Evolutionary conservation across 1,140 invertebrate genomes (phyloP), one percentile per base, ranked within the genome.

Genomic region (Coptotermes formosanus): DNA sequence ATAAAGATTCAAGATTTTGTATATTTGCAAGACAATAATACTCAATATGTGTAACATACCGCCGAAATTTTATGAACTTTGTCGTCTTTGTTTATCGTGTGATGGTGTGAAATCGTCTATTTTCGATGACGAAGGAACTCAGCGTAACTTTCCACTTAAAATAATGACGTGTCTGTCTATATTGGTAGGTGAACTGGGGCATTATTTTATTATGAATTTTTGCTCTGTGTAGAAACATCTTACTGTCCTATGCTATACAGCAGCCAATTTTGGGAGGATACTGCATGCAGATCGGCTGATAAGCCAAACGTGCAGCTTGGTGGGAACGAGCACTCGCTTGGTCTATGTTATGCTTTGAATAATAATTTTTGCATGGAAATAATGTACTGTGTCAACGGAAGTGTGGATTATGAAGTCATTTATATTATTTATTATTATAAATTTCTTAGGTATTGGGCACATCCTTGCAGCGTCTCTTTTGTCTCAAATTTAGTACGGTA

Each of bases 71-170:
- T 92, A 92, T 90, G 91, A 92, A 90, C 91, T 92, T 30, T 88
- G 87, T 85, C 87, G 88, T 91, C 92, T 94, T 93, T 94, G 93
- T 91, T 91, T 92, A 91, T 92, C 91, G 85, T 90, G 90, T 88
- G 91, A 92, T 88, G 91, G 91, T 90, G 91, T 91, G 89, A 92
- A 92, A 88, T 90, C 91, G 87, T 91, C 91, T 89, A 91, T 92
- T 89, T 92, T 92, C 90, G 91, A 91, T 88, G 91, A 91, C 88
- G 91, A 92, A 88, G 92, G 91, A 86, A 88, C 89, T 59, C 91
- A 91, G 87, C 90, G 91, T 45, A 92, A 91, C 88, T 91, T 91
- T 86, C 90, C 91, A 88, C 90, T 92, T 86, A 92, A 92, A 89
- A 92, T 92, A 87, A 89, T 91, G 81, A 89, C 90, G 88, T 92